phyloP scores from a whole-genome alignment of 2,888 invertebrate species.

The Microctonus aethiopoides region DNA sequence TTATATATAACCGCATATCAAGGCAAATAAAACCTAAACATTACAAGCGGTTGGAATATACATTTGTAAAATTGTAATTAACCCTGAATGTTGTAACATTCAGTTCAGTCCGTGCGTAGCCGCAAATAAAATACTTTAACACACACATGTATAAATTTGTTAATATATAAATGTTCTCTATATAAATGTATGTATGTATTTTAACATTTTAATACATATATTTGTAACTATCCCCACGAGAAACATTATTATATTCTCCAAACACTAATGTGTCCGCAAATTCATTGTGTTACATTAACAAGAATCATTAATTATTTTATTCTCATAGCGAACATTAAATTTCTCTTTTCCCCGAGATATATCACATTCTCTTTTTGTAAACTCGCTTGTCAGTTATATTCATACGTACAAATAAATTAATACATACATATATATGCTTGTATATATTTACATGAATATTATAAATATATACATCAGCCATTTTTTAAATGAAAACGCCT shows the following conservation, averaged over 20 bases:
- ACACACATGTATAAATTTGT: neutral
- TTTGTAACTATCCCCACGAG: neutral
- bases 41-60: conserved; percentile 11
- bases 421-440: neutral
- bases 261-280: neutral
- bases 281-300: conserved; percentile 11
- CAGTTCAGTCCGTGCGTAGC: neutral
- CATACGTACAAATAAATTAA: neutral
- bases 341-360: neutral
- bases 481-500: conserved; percentile 15
- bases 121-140: conserved; percentile 17
- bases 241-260: conserved; percentile 16
- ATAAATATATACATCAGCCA: conserved; percentile 8
- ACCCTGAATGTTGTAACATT: conserved; percentile 10
- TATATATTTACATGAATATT: neutral
- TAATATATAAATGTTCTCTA: neutral
- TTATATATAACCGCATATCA: neutral
- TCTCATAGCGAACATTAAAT: neutral
- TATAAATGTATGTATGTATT: neutral
- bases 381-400: neutral
- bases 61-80: conserved; percentile 26
- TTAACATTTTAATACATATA: neutral
- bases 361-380: neutral
- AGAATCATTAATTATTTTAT: conserved; percentile 14
- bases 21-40: neutral